phyloP scores from a whole-genome alignment of 1,140 invertebrate genomes.

The Hycleus cichorii region DNA sequence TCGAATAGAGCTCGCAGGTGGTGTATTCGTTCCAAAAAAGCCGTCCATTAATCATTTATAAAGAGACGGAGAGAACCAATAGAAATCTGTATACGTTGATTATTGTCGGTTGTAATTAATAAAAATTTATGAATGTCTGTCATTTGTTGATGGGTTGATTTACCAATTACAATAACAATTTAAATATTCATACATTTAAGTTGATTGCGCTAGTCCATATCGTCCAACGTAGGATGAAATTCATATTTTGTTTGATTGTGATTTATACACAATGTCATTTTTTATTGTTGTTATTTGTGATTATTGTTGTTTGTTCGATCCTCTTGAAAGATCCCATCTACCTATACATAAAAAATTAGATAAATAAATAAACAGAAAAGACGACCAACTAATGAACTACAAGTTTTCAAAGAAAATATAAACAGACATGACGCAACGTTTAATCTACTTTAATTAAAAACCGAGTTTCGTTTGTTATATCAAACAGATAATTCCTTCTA shows the following conservation, averaged over 20 bases:
- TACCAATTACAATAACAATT: slow-evolving; percentile 24
- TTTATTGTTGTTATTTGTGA: too few relatives aligned
- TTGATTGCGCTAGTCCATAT: background rate
- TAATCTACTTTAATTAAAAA: slow-evolving; percentile 13
- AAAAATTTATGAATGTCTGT: slow-evolving; percentile 22
- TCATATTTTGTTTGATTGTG: slow-evolving; percentile 31
- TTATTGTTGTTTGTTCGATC: too few relatives aligned
- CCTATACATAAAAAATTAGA: slow-evolving; percentile 1
- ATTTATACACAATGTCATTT: slow-evolving; percentile 22
- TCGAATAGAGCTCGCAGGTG: slow-evolving; percentile 8
- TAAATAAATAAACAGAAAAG: background rate
- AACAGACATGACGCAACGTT: slow-evolving; percentile 8
- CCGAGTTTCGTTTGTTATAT: background rate
- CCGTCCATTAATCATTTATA: slow-evolving; percentile 1
- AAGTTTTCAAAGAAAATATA: slow-evolving; percentile 5
- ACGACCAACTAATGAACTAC: slow-evolving; percentile 1
- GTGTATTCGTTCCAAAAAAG: slow-evolving; percentile 2
- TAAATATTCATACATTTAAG: slow-evolving; percentile 15
- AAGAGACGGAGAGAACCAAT: too few relatives aligned
- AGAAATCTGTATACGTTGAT: too few relatives aligned
- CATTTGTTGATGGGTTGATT: slow-evolving; percentile 18
- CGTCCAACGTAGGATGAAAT: slow-evolving; percentile 27
- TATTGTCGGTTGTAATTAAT: slow-evolving; percentile 7
- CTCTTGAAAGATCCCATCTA: too few relatives aligned
- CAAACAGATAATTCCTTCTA: too few relatives aligned